Evolutionary conservation across 1,140 invertebrate genomes (phyloP).

Genomic region (Drosophila lowei): DNA sequence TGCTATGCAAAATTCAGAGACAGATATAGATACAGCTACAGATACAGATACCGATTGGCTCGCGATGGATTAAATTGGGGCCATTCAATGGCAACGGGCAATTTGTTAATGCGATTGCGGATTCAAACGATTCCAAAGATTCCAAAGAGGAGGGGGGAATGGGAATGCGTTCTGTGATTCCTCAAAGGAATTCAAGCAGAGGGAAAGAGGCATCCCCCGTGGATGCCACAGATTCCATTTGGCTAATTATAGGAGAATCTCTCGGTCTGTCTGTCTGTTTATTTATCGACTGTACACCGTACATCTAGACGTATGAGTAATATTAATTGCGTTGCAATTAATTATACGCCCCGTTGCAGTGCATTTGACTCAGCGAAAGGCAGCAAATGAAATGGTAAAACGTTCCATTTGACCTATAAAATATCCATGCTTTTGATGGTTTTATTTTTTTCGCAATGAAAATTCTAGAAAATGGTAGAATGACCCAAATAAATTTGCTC

Average conservation of each 20-base stretch:
- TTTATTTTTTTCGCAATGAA: constrained; percentile 4
- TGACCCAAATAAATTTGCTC: constrained; percentile 48
- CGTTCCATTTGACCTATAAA: background rate
- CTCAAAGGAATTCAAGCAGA: background rate
- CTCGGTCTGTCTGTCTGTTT: constrained; percentile 12
- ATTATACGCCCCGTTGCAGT: constrained; percentile 67
- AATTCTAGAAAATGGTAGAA: too few species aligned
- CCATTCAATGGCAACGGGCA: constrained; percentile 47
- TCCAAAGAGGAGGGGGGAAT: too few species aligned
- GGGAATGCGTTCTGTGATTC: background rate
- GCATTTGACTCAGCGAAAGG: constrained; percentile 28
- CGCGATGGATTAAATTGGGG: constrained; percentile 36
- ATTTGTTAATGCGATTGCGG: constrained; percentile 32
- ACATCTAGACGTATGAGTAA: constrained; percentile 51
- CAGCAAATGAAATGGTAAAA: constrained; percentile 2
- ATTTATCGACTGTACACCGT: constrained; percentile 11
- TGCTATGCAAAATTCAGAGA: constrained; percentile 33
- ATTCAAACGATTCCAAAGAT: background rate
- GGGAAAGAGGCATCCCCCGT: constrained; percentile 9
- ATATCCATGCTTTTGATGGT: background rate
- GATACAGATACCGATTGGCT: constrained; percentile 12
- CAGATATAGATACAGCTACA: too few species aligned
- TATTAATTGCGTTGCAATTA: constrained; percentile 71
- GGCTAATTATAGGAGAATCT: constrained; percentile 50
- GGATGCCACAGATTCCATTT: constrained; percentile 41